Base-by-base conservation (phyloP, 2,113 vertebrate genomes). In the Microtus montanus region DNA sequence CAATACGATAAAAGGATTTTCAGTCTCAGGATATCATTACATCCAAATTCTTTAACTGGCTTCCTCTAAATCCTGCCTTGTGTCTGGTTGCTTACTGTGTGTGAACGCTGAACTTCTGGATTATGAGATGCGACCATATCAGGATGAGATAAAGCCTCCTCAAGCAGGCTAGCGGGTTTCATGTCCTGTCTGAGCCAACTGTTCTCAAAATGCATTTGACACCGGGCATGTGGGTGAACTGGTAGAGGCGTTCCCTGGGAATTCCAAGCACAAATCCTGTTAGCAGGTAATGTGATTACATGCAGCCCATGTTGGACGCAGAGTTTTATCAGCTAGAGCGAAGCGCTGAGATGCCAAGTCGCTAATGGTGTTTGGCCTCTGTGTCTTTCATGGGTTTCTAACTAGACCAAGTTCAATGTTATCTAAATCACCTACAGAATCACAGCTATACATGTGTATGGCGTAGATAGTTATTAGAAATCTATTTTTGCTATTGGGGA, bases 351-450 rank as follows among this genome's bases (percentile, higher is more conserved):
- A 85, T 96, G 86, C 89, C 94, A 94, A 58, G 92, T 66, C 91
- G 84, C 87, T 97, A 93, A 93, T 97, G 91, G 97, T 96, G 96
- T 98, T 97, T 94, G 88, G 82, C 28, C 30, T 92, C 95, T 96
- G 22, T 96, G 95, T 97, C 97, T 98, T 97, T 96, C 3, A 2
- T 95, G 95, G 96, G 91, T 97, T 97, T 98, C 96, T 96, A 98
- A 97, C 96, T 75, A 97, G 97, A 96, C 89, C 94, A 89, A 98
- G 96, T 97, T 98, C 97, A 97, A 38, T 0, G 0, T 61, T 78
- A 85, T 47, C 92, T 95, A 95, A 98, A 97, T 97, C 97, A 97
- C 93, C 93, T 93, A 88, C 80, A 82, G 90, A 96, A 68, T 96
- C 91, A 89, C 96, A 97, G 64, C 94, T 63, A 92, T 85, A 38